Conservation (phyloP, 2,888 invertebrate species). For the Xylocampa areola region DNA sequence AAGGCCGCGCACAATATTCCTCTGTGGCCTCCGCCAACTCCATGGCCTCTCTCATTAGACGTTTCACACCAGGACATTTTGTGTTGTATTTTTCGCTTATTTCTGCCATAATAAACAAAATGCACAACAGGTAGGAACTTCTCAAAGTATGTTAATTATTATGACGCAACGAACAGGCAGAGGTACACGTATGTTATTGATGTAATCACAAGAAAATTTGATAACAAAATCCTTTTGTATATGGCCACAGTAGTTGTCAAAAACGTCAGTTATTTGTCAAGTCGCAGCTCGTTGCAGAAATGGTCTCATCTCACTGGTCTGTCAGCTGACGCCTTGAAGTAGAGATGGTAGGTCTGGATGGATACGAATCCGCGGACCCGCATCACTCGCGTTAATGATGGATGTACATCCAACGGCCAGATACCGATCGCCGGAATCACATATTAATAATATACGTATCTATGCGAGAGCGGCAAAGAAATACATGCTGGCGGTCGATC, state of each 20-base stretch:
- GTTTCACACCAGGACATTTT: conserved; percentile 95
- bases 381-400: too few relatives aligned
- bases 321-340: too few relatives aligned
- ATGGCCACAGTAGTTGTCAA: conserved; percentile 42
- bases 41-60: conserved; percentile 97
- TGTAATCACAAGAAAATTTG: conserved; percentile 76
- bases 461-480: too few relatives aligned
- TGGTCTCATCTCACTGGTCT: too few relatives aligned
- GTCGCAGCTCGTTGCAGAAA: conserved; percentile 31
- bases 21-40: conserved; percentile 96
- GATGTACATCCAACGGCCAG: too few relatives aligned
- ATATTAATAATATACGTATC: too few relatives aligned
- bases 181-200: conserved; percentile 71
- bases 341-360: too few relatives aligned
- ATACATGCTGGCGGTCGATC: too few relatives aligned
- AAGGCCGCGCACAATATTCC: conserved; percentile 96
- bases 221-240: conserved; percentile 68
- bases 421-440: too few relatives aligned
- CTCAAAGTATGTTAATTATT: conserved; percentile 44
- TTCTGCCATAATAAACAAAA: conserved; percentile 73
- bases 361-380: too few relatives aligned
- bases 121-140: conserved; percentile 46
- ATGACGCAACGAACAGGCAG: conserved; percentile 65
- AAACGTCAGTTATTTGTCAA: conserved; percentile 41
- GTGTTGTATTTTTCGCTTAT: conserved; percentile 86